Evolutionary conservation across 2,888 invertebrate genomes (phyloP), one percentile per base, ranked within the genome.

Genomic region (Ochlodes sylvanus): DNA sequence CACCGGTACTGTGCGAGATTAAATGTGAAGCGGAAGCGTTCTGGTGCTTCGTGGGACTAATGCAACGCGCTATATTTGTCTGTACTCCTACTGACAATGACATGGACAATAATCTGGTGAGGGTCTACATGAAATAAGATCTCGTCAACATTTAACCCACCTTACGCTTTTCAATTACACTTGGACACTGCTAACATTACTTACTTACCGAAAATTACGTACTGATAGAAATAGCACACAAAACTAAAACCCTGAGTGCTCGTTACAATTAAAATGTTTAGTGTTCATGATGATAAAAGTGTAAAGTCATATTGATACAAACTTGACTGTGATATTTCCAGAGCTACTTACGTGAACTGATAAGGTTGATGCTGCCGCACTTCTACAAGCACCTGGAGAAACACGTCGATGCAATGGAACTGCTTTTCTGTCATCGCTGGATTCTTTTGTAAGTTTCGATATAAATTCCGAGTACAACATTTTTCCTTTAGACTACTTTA

Each of bases 31-130:
- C 98, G 1, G 98, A 99, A 82, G 96, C 99, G 0, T 99, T 99
- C 85, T 99, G 99, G 99, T 98, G 99, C 83, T 99, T 99, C 86
- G 98, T 98, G 32, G 98, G 98, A 0, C 94, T 99, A 69, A 98
- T 99, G 98, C 97, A 99, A 81, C 95, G 97, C 76, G 98, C 98
- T 0, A 97, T 98, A 75, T 99, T 99, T 81, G 98, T 99, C 0
- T 98, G 98, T 77, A 98, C 98, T 0, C 98, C 99, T 1, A 98
- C 98, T 4, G 98, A 98, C 85, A 96, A 96, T 80, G 98, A 98
- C 82, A 98, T 99, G 96, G 99, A 99, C 83, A 96, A 96, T 78
- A 98, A 98, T 81, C 93, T 99, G 79, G 96, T 96, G 89, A 88
- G 90, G 12, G 32, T 15, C 15, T 44, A 7, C 44, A 12, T 42